These are phyloP conservation scores for Neodiprion virginianus DNA, from an alignment of 1,140 invertebrate species.

Conservation along the genomic window DNA sequence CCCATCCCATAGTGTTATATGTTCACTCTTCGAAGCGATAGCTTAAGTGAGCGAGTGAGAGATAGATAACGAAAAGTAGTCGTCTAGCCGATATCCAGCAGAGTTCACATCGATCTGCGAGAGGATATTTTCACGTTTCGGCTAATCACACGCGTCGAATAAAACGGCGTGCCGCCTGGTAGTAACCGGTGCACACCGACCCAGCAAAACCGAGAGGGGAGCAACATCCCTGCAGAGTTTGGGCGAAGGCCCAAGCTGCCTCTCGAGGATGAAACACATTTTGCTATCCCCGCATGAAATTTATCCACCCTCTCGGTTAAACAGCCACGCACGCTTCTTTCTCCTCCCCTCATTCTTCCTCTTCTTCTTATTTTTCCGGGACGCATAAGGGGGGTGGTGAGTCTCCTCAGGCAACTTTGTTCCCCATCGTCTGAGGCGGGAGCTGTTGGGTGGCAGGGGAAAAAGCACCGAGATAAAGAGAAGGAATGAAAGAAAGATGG, in stretches of 20 bases:
- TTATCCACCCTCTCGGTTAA: conserved; percentile 56
- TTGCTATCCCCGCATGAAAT: conserved; percentile 55
- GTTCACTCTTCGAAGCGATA: no score
- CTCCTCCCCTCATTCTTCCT: conserved; percentile 37
- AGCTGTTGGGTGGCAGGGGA: conserved; percentile 7
- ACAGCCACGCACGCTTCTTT: conserved; percentile 50
- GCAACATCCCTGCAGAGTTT: not conserved
- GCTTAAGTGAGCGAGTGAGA: no score
- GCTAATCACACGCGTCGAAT: not conserved
- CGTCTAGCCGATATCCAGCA: no score
- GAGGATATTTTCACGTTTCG: not conserved
- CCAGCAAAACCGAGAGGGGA: no score
- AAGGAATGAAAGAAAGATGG: conserved; percentile 19
- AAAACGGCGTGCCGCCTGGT: not conserved
- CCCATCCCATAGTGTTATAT: no score
- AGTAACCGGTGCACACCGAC: no score
- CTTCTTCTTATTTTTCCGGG: conserved; percentile 27
- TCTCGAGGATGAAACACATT: conserved; percentile 46
- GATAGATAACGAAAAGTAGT: no score
- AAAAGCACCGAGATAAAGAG: conserved; percentile 19
- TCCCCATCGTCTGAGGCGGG: conserved; percentile 10
- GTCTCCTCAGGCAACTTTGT: conserved; percentile 15
- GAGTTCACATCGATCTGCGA: no score
- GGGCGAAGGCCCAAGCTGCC: not conserved
- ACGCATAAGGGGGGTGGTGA: conserved; percentile 4